Evolutionary conservation across 2,888 invertebrate species (phyloP).

Genomic region (Leptogaster cylindrica): DNA sequence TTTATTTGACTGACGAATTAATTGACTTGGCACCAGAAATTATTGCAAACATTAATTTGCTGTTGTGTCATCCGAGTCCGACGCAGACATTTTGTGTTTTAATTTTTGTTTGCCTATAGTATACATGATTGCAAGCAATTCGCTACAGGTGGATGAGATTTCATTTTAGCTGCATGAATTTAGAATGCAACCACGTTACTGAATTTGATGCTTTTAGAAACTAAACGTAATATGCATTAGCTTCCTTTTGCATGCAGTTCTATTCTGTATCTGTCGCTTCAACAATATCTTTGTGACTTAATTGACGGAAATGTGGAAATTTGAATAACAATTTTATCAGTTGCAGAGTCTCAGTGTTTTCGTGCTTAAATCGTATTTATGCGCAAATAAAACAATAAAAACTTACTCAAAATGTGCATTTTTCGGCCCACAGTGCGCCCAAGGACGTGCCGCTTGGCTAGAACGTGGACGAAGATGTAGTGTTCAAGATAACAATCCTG

Average conservation of each 20-base stretch:
- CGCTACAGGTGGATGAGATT: not conserved
- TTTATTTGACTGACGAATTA: slow-evolving; percentile 34
- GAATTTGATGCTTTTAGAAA: slow-evolving; percentile 6
- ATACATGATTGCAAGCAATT: not conserved
- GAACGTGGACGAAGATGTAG: slow-evolving; percentile 70
- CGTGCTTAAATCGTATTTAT: not conserved
- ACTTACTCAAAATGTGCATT: not conserved
- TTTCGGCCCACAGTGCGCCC: slow-evolving; percentile 71
- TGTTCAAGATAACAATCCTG: slow-evolving; percentile 70
- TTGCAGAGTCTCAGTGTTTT: slow-evolving; percentile 21
- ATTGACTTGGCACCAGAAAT: slow-evolving; percentile 21
- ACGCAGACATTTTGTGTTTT: not conserved
- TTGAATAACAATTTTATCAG: not conserved
- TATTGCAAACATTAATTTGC: slow-evolving; percentile 24
- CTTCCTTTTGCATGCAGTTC: slow-evolving; percentile 22
- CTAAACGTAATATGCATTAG: not conserved
- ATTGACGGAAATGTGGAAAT: slow-evolving; percentile 30
- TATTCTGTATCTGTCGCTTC: slow-evolving; percentile 26
- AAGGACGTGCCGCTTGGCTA: slow-evolving; percentile 85
- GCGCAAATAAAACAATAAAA: not conserved
- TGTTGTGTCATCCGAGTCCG: not conserved
- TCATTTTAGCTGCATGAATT: not conserved
- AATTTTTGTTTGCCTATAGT: not conserved
- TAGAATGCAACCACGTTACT: not conserved
- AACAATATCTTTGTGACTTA: slow-evolving; percentile 30